Evolutionary conservation across 2,888 invertebrate species (phyloP).

Genomic region (Coelogynopora nodosa): DNA sequence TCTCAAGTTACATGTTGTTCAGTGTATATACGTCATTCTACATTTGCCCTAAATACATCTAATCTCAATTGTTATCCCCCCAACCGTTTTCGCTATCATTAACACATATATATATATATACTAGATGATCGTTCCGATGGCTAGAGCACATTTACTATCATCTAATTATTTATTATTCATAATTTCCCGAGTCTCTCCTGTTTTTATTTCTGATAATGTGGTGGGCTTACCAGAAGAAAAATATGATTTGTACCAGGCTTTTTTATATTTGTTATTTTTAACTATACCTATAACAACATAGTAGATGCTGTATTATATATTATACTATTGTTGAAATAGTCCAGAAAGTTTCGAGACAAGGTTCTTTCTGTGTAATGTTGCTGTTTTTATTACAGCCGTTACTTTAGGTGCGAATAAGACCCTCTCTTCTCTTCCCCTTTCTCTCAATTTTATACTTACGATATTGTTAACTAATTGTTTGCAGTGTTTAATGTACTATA

Average conservation of each 20-base stretch:
- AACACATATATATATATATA: too few species aligned
- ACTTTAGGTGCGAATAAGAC: not conserved
- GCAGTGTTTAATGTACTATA: conserved; percentile 4
- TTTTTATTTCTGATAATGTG: not conserved
- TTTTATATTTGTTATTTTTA: conserved; percentile 25
- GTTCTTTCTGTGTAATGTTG: not conserved
- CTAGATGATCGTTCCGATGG: too few species aligned
- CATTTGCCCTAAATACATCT: too few species aligned
- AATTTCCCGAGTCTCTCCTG: not conserved
- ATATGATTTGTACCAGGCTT: conserved; percentile 8
- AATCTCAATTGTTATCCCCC: too few species aligned
- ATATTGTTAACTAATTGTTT: conserved; percentile 9
- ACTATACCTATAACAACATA: too few species aligned
- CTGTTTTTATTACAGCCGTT: not conserved
- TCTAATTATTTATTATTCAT: too few species aligned
- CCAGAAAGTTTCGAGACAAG: not conserved
- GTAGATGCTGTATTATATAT: too few species aligned
- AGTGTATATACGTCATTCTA: too few species aligned
- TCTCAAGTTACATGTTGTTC: not conserved
- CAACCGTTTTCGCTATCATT: too few species aligned
- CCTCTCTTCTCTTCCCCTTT: not conserved
- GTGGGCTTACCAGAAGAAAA: not conserved
- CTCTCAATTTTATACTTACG: conserved; percentile 12
- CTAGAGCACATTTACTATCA: too few species aligned
- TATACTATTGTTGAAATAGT: not conserved